A percentile compares a stretch with the other conserved stretches of the same genome.
Evolutionary conservation across 1,140 invertebrate genomes (phyloP).

Genomic region (Notospermus geniculatus): DNA sequence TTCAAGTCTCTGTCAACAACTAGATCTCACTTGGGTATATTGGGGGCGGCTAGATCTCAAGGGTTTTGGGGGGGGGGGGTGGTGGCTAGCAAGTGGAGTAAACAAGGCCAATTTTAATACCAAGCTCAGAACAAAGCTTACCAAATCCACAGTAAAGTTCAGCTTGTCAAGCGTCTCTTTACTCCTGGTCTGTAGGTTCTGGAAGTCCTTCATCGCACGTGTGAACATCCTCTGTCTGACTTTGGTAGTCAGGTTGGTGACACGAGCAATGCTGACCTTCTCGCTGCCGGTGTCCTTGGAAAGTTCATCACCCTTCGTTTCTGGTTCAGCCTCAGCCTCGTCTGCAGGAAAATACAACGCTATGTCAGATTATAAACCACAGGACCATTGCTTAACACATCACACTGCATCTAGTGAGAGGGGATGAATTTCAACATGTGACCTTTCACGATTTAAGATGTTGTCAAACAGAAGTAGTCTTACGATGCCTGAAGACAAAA

Average conservation of each 20-base stretch:
- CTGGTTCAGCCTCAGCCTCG: conserved; percentile 4
- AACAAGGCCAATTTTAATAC: not conserved
- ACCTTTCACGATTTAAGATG: no score
- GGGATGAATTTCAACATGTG: no score
- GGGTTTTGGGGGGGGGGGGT: not conserved
- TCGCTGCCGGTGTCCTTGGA: conserved; percentile 28
- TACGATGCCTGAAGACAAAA: no score
- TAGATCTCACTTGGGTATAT: not conserved
- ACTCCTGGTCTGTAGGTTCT: conserved; percentile 30
- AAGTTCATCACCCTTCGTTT: not conserved
- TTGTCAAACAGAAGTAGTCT: no score
- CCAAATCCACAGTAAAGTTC: conserved; percentile 40
- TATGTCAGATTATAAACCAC: no score
- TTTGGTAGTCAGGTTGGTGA: conserved; percentile 29
- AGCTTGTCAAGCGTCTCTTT: conserved; percentile 34
- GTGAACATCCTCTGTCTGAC: conserved; percentile 37
- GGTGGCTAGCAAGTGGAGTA: not conserved
- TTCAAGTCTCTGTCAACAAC: not conserved
- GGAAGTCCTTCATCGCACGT: conserved; percentile 35
- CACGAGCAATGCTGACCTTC: conserved; percentile 25
- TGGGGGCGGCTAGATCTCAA: not conserved
- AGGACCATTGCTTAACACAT: no score
- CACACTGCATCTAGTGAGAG: no score
- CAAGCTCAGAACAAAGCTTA: conserved; percentile 19
- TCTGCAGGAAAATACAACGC: no score